Evolutionary conservation across 2,797 vertebrate genomes (phyloP).

Genomic region (Megalops cyprinoides): DNA sequence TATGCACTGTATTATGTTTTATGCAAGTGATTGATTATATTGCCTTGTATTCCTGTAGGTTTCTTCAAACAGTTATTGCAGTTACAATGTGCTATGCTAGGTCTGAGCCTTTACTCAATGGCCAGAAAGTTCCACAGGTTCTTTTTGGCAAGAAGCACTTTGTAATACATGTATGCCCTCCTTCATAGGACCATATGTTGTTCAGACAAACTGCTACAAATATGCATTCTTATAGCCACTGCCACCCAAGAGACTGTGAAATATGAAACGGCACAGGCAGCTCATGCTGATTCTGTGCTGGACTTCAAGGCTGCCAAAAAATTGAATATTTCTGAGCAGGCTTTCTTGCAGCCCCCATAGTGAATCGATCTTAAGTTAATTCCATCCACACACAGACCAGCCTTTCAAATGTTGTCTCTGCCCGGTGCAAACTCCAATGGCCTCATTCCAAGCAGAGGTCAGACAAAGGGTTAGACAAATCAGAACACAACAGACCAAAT

Average conservation of each 20-base stretch:
- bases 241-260: constrained; percentile 2
- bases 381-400: constrained; percentile 32
- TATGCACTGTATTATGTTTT: no score
- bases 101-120: no score
- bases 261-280: constrained; percentile 17
- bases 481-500: constrained; percentile 20
- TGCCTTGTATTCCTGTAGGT: no score
- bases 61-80: no score
- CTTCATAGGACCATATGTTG: neutral
- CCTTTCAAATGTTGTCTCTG: constrained; percentile 27
- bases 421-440: constrained; percentile 18
- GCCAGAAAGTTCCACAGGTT: no score
- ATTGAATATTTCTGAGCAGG: constrained; percentile 20
- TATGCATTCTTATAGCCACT: constrained; percentile 13
- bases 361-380: constrained; percentile 44
- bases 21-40: no score
- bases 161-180: neutral
- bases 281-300: constrained; percentile 13
- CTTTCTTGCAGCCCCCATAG: constrained; percentile 20
- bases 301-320: constrained; percentile 27
- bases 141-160: neutral
- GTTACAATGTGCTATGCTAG: no score
- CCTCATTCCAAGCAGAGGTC: neutral
- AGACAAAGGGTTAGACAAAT: constrained; percentile 31
- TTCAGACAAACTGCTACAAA: neutral